Percentiles rank a stretch among this genome's conserved stretches.
Conservation (phyloP, 2,888 invertebrate genomes). For the Yponomeuta cagnagella region DNA sequence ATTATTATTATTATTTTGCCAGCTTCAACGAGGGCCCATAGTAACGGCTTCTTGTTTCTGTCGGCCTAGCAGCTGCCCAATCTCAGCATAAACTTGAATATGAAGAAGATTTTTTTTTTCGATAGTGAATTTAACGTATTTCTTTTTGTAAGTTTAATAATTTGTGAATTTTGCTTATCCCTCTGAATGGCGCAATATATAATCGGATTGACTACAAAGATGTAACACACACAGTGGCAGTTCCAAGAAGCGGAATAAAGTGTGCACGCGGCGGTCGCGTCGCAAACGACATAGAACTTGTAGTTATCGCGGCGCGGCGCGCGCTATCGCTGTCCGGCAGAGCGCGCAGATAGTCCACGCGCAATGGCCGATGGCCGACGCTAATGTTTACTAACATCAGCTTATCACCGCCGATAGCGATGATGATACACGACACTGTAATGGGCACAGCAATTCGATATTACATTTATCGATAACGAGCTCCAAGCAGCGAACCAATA, state of each 20-base stretch:
- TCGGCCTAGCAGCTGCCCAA: no score
- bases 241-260: neutral
- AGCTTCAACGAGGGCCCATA: no score
- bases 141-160: no score
- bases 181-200: no score
- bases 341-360: neutral
- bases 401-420: neutral
- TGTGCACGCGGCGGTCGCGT: neutral
- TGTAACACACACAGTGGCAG: neutral
- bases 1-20: no score
- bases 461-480: neutral
- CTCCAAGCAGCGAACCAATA: neutral
- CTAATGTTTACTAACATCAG: neutral
- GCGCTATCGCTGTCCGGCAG: neutral
- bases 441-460: neutral
- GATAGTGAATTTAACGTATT: no score
- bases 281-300: neutral
- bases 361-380: neutral
- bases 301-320: neutral
- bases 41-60: no score
- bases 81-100: no score
- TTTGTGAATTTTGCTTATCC: no score
- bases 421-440: constrained; percentile 3
- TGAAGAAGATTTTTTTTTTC: no score
- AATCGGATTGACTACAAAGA: neutral